Conservation (phyloP, 2,797 vertebrate species). For the Lagodon rhomboides region DNA sequence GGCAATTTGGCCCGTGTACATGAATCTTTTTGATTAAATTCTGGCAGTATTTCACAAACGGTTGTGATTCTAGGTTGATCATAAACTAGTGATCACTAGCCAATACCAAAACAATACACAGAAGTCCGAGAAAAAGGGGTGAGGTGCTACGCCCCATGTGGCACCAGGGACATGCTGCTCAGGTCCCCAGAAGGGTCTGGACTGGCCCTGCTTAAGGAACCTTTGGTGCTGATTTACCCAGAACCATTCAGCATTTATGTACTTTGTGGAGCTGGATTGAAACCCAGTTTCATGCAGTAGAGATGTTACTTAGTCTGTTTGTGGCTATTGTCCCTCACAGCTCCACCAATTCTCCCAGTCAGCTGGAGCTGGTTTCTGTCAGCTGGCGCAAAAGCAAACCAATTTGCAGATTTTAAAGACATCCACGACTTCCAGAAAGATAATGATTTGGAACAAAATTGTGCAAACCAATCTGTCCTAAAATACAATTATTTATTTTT, state of each 20-base stretch:
- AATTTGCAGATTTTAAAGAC: slow-evolving; percentile 60
- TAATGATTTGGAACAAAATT: slow-evolving; percentile 68
- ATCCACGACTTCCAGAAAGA: slow-evolving; percentile 59
- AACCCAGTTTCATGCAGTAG: slow-evolving; percentile 2
- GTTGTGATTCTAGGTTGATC: too few relatives aligned
- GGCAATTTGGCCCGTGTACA: too few relatives aligned
- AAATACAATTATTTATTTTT: slow-evolving; percentile 47
- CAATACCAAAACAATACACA: background rate
- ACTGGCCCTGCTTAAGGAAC: background rate
- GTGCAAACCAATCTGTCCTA: slow-evolving; percentile 53
- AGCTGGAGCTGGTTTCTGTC: slow-evolving; percentile 29
- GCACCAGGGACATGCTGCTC: too few relatives aligned
- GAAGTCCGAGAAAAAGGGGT: background rate
- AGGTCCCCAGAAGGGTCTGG: background rate
- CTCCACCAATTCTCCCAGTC: slow-evolving; percentile 30
- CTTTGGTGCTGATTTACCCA: background rate
- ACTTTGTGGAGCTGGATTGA: background rate
- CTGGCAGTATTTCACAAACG: too few relatives aligned
- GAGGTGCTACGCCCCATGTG: background rate
- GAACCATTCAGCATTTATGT: background rate
- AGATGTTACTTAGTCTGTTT: slow-evolving; percentile 45
- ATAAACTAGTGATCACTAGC: background rate
- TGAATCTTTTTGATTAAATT: too few relatives aligned
- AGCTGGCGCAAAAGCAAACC: slow-evolving; percentile 50
- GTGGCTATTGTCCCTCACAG: slow-evolving; percentile 40